Evolutionary conservation across 2,797 vertebrate genomes (phyloP), one percentile per base, ranked within the genome.

Genomic region (Streptopelia turtur): DNA sequence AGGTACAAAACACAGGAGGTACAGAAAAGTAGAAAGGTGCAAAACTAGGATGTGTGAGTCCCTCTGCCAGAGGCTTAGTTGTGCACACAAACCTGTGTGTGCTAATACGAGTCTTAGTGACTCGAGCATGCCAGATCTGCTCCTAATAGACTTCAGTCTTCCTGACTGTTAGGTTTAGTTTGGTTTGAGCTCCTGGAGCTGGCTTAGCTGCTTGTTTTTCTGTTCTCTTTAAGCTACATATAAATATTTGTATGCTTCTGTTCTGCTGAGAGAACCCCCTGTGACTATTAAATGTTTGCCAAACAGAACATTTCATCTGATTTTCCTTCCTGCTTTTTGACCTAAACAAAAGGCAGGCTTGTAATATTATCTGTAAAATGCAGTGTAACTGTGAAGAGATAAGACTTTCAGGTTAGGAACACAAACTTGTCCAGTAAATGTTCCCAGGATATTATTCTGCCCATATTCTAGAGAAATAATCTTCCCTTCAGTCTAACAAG

Each of bases 1-100:
- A 98, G 99, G 99, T 99, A 97, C 25, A 76, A 71, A 66, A 43
- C 43, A 9, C 33, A 22, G 22, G 25, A 66, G 16, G 15, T 17
- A 41, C 20, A 56, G 31, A 59, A 70, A 76, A 28, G 41, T 28
- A 33, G 57, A 70, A 52, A 50, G 56, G 28, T 75, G 70, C 70
- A 79, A 39, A 82, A 53, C 9, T 16, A 7, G 15, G 4, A 24
- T 39, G 31, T 2, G 0, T 6, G 16, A 76, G 16, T 65, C 37
- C 3, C 56, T 78, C n/a, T 89, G 41, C 18, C 43, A 11, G 53
- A 61, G 57, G 20, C 13, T 53, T 27, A 4, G 1, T 10, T 64
- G 33, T 63, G 47, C n/a, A 28, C 13, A 5, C 4, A 25, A 4
- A n/a, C 37, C 27, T 37, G 13, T 47, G 14, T 83, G 20, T 28